A percentile compares a stretch with the other conserved stretches of the same genome.
phyloP scores from a whole-genome alignment of 1,140 invertebrate genomes.

The Eciton burchellii region DNA sequence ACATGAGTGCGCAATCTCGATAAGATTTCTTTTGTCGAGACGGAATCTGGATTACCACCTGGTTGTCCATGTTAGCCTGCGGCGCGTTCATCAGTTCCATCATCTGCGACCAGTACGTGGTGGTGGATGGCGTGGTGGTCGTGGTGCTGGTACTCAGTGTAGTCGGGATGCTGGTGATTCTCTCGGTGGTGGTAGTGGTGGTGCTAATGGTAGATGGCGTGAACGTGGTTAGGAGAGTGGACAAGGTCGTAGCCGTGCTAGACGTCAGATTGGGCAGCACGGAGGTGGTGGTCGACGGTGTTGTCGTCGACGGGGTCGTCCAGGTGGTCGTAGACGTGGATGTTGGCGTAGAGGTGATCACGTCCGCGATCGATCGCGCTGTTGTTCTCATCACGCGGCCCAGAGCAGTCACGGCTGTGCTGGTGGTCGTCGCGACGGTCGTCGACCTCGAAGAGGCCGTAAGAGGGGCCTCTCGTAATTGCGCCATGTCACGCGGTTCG shows the following conservation, averaged over 20 bases:
- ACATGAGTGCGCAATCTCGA: not conserved
- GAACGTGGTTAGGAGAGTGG: constrained; percentile 76
- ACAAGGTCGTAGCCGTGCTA: constrained; percentile 77
- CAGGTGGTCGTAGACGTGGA: constrained; percentile 80
- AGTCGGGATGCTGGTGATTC: constrained; percentile 79
- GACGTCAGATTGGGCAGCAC: constrained; percentile 69
- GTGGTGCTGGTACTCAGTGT: constrained; percentile 84
- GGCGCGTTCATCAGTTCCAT: constrained; percentile 70
- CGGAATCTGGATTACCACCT: constrained; percentile 28
- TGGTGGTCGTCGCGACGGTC: constrained; percentile 69
- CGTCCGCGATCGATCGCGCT: constrained; percentile 80
- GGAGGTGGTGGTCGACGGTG: constrained; percentile 67
- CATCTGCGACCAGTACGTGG: constrained; percentile 66
- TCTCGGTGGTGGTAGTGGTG: constrained; percentile 84
- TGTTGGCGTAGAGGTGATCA: constrained; percentile 75
- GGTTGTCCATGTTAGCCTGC: constrained; percentile 71
- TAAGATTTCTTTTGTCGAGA: not conserved
- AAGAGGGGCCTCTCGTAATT: constrained; percentile 76
- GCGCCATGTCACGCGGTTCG: constrained; percentile 83
- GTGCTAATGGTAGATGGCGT: constrained; percentile 68
- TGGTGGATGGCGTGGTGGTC: constrained; percentile 77
- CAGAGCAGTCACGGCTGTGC: constrained; percentile 77
- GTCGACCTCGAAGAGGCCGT: constrained; percentile 65
- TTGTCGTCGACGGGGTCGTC: constrained; percentile 68
- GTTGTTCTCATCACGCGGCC: constrained; percentile 82